A percentile compares a stretch with the other conserved stretches of the same genome.
phyloP scores from a whole-genome alignment of 2,113 vertebrate species.

The Sprattus sprattus region DNA sequence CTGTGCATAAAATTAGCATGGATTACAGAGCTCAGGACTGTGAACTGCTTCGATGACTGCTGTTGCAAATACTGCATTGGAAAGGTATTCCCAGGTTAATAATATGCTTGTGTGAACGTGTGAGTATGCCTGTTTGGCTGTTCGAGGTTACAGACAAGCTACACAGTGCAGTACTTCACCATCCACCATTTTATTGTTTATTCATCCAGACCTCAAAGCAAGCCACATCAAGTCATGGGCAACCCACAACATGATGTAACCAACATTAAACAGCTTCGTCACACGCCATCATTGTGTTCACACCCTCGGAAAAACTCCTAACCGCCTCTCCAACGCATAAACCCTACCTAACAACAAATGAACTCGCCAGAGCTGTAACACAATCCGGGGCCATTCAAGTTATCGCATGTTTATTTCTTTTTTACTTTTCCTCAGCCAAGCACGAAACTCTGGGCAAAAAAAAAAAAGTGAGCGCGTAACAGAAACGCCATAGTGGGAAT shows the following conservation, averaged over 20 bases:
- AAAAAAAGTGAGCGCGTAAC: not conserved
- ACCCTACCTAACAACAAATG: not conserved
- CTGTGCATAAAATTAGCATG: conserved; percentile 84
- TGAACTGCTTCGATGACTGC: conserved; percentile 22
- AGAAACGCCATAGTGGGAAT: not conserved
- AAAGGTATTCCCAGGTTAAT: conserved; percentile 22
- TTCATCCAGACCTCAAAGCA: not conserved
- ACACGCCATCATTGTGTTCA: not conserved
- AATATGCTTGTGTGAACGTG: conserved; percentile 18
- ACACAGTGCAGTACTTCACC: not conserved
- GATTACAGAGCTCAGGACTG: conserved; percentile 68
- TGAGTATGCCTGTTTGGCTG: conserved; percentile 10
- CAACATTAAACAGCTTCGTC: not conserved
- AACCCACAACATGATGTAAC: conserved; percentile 1
- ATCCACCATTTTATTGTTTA: not conserved
- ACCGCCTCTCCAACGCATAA: not conserved
- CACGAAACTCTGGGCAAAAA: not conserved
- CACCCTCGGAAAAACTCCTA: not conserved
- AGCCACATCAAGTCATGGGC: not conserved
- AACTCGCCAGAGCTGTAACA: not conserved
- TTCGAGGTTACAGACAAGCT: not conserved
- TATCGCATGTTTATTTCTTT: not conserved
- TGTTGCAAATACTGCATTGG: conserved; percentile 20
- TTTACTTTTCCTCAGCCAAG: not conserved
- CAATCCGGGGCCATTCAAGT: not conserved